These are phyloP conservation scores for Tenodera sinensis DNA, from an alignment of 2,888 invertebrate species.

Conservation along the genomic window DNA sequence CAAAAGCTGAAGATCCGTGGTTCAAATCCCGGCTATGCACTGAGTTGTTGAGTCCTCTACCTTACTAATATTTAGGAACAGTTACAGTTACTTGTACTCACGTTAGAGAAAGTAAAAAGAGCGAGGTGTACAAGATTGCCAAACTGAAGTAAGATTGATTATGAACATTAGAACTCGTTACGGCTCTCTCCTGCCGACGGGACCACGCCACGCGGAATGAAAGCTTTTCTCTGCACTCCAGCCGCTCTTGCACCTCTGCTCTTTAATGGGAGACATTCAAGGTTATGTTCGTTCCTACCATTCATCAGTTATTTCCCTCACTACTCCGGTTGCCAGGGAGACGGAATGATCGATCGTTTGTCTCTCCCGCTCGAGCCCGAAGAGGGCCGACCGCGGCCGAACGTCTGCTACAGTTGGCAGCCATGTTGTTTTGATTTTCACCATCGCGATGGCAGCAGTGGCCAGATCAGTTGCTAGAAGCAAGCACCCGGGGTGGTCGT, in stretches of 20 bases:
- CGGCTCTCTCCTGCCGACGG: not conserved
- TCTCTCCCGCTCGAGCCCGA: not conserved
- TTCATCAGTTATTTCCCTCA: not conserved
- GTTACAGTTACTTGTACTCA: no score
- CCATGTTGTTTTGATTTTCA: constrained; percentile 14
- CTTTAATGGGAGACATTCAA: not conserved
- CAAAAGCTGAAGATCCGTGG: no score
- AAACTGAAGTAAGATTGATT: not conserved
- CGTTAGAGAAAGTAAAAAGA: no score
- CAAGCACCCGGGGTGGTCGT: not conserved
- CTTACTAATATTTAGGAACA: no score
- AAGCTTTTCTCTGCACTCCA: not conserved
- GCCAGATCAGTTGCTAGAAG: not conserved
- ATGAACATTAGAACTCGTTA: not conserved
- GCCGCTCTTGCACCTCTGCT: not conserved
- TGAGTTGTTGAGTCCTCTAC: no score
- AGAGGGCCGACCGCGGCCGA: not conserved
- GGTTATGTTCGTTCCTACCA: not conserved
- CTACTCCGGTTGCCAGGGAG: not conserved
- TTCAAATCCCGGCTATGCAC: no score
- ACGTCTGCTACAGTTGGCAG: not conserved
- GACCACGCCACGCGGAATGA: not conserved
- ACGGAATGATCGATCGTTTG: constrained; percentile 10
- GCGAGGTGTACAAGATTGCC: not conserved
- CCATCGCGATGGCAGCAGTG: not conserved